Conservation (phyloP, 2,797 vertebrate species). For the Mustela erminea region DNA sequence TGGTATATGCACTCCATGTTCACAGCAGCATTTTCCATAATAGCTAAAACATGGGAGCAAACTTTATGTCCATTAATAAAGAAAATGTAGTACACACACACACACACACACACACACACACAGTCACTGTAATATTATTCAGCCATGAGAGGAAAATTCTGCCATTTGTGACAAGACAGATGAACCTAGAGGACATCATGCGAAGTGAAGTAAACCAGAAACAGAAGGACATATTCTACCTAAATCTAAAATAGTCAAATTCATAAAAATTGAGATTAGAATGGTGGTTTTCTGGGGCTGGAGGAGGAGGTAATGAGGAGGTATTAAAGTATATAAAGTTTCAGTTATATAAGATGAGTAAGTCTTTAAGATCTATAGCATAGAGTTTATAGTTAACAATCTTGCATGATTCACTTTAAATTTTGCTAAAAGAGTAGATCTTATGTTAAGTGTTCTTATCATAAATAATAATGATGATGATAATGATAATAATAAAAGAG, state of each 20-base stretch:
- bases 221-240: not conserved
- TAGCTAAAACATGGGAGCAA: not conserved
- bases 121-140: not conserved
- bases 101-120: not conserved
- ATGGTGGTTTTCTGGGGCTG: not conserved
- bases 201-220: not conserved
- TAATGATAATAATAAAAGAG: not conserved
- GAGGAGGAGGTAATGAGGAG: not conserved
- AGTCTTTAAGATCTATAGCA: not conserved
- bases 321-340: not conserved
- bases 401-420: not conserved
- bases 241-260: not conserved
- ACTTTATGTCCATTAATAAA: not conserved
- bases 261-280: not conserved
- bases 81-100: not conserved
- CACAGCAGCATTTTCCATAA: not conserved
- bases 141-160: not conserved
- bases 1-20: not conserved
- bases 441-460: not conserved
- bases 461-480: not conserved
- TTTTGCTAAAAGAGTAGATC: not conserved
- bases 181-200: not conserved
- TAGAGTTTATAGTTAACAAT: not conserved
- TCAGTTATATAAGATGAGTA: not conserved
- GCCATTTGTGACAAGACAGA: not conserved